Conservation (phyloP, 2,797 vertebrate species). For the Pogonophryne albipinna region DNA sequence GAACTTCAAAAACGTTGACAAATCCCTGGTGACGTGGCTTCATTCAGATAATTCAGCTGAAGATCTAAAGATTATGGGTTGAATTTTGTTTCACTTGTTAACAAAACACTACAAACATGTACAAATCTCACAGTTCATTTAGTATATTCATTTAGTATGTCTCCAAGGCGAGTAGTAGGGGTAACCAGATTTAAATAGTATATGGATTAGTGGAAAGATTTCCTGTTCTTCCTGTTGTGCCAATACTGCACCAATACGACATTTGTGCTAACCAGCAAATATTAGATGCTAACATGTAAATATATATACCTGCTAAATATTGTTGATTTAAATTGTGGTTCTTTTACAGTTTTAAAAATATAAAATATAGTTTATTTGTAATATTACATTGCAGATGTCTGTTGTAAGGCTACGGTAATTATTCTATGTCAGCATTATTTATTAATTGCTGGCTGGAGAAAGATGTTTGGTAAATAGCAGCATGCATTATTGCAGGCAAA, state of each 20-base stretch:
- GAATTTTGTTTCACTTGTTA: neutral
- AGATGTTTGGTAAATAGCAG: slow-evolving; percentile 20
- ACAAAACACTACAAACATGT: neutral
- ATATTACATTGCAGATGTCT: neutral
- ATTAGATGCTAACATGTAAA: neutral
- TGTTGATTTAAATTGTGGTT: neutral
- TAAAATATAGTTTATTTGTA: neutral
- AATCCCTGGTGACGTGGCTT: neutral
- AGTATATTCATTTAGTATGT: neutral
- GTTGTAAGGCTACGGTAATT: slow-evolving; percentile 5
- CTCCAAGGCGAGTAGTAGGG: neutral
- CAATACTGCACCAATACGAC: neutral
- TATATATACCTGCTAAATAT: neutral
- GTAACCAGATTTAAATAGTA: neutral
- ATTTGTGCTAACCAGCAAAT: neutral
- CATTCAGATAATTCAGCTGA: neutral
- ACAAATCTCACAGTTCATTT: neutral
- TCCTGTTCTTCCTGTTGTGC: neutral
- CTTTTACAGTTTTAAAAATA: neutral
- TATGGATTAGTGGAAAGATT: neutral
- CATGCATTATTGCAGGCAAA: slow-evolving; percentile 12
- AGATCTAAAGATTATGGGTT: neutral
- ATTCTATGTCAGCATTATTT: slow-evolving; percentile 17
- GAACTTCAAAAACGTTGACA: neutral
- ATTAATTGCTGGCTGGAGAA: slow-evolving; percentile 18